Evolutionary conservation across 2,888 invertebrate genomes (phyloP).

Genomic region (Heliconius aoede): DNA sequence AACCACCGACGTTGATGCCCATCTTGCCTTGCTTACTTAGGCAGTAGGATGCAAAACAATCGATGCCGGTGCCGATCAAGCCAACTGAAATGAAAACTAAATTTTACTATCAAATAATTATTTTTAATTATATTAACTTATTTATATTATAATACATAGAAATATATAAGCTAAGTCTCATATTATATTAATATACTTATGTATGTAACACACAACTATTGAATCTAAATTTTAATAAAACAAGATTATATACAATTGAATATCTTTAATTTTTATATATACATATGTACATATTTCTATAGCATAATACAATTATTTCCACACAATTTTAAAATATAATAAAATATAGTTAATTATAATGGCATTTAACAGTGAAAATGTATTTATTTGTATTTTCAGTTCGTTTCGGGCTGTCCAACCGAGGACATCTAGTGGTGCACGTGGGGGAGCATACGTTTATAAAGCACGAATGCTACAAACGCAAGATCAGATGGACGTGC

Average conservation of each 20-base stretch:
- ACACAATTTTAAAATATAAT: neutral
- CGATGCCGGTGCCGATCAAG: conserved; percentile 72
- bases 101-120: neutral
- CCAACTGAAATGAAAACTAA: conserved; percentile 56
- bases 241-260: neutral
- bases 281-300: conserved; percentile 3
- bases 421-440: conserved; percentile 70
- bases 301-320: neutral
- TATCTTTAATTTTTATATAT: neutral
- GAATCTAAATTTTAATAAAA: neutral
- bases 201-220: too few relatives aligned
- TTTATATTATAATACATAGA: too few relatives aligned
- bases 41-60: conserved; percentile 77
- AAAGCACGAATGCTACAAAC: conserved; percentile 74
- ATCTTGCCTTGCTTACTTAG: conserved; percentile 81
- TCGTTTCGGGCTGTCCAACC: conserved; percentile 68
- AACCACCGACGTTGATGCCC: conserved; percentile 79
- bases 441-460: conserved; percentile 71
- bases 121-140: too few relatives aligned
- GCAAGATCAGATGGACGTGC: conserved; percentile 76
- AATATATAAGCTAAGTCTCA: too few relatives aligned
- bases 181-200: too few relatives aligned
- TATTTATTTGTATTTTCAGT: conserved; percentile 55
- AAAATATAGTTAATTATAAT: neutral
- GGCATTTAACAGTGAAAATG: neutral